phyloP scores from a whole-genome alignment of 2,113 vertebrate species.

The Macrotus californicus region DNA sequence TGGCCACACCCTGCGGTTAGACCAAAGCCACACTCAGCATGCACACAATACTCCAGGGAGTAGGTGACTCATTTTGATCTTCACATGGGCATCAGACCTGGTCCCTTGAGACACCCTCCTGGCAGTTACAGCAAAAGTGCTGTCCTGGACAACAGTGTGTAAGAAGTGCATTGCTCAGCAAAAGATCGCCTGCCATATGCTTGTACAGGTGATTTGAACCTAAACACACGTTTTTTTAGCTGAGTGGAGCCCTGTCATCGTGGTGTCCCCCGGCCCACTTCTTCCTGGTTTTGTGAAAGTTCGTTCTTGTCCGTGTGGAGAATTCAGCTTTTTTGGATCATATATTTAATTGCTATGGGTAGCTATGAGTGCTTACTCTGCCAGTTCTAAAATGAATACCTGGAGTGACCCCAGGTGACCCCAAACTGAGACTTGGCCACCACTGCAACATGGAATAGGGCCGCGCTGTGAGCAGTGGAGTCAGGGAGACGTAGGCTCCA shows the following conservation, averaged over 20 bases:
- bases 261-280: background rate
- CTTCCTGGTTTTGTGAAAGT: background rate
- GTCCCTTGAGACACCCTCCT: background rate
- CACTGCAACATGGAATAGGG: background rate
- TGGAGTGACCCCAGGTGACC: background rate
- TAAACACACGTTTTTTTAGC: background rate
- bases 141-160: background rate
- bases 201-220: background rate
- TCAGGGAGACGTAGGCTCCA: background rate
- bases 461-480: background rate
- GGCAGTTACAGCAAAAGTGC: background rate
- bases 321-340: background rate
- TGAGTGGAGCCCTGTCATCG: background rate
- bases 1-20: background rate
- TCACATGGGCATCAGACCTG: background rate
- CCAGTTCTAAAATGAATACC: background rate
- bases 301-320: background rate
- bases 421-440: background rate
- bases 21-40: background rate
- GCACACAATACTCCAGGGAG: background rate
- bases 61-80: background rate
- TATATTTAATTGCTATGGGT: background rate
- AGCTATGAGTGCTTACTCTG: background rate
- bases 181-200: background rate
- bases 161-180: background rate